Evolutionary conservation across 2,797 vertebrate species (phyloP).

Genomic region (Cygnus olor): DNA sequence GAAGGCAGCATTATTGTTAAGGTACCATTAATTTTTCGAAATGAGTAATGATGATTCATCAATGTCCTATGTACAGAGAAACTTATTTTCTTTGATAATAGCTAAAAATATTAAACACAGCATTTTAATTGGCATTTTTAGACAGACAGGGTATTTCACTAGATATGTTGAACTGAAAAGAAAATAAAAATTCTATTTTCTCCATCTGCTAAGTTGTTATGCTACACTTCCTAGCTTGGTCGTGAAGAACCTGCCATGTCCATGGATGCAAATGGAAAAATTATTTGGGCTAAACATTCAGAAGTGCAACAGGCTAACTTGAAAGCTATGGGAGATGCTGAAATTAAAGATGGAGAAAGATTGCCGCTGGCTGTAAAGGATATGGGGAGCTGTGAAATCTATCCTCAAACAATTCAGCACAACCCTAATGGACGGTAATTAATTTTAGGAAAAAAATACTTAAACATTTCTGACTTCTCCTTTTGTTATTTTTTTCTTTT

Average conservation of each 20-base stretch:
- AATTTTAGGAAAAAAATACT: not conserved
- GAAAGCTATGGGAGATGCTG: conserved; percentile 97
- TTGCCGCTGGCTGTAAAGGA: conserved; percentile 96
- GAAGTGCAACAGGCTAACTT: conserved; percentile 97
- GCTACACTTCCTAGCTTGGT: conserved; percentile 83
- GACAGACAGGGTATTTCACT: not conserved
- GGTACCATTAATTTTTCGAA: conserved; percentile 75
- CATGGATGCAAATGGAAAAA: conserved; percentile 98
- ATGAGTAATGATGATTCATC: not conserved
- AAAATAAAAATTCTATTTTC: not conserved
- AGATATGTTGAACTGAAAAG: not conserved
- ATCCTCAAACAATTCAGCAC: conserved; percentile 98
- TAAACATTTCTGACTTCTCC: not conserved
- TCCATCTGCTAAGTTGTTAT: not conserved
- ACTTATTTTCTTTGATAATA: not conserved
- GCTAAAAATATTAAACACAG: not conserved
- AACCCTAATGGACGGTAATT: conserved; percentile 95
- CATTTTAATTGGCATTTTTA: not conserved
- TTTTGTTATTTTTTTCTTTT: not conserved
- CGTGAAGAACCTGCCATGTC: conserved; percentile 99
- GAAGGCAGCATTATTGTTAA: conserved; percentile 99
- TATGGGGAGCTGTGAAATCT: conserved; percentile 99
- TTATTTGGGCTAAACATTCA: conserved; percentile 98
- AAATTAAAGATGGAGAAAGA: conserved; percentile 97
- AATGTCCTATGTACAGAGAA: not conserved